A percentile compares a stretch with the other conserved stretches of the same genome.
Conservation (phyloP, 2,888 invertebrate species). For the Tenthredo mesomela region DNA sequence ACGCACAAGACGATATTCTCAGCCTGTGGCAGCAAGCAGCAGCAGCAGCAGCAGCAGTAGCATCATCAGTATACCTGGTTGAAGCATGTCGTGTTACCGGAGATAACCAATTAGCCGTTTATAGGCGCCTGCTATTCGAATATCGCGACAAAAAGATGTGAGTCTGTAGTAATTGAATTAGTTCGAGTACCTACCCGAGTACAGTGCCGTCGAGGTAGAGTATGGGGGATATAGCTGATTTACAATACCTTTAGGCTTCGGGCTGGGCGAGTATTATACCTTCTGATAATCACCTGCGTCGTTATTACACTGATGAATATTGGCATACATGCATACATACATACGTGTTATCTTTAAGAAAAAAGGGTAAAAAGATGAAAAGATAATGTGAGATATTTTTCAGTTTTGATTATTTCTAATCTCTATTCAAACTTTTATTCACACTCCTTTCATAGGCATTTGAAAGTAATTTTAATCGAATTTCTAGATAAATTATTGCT, state of each 20-base stretch:
- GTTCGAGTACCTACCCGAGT: constrained; percentile 26
- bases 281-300: background rate
- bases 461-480: background rate
- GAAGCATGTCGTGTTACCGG: constrained; percentile 40
- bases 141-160: constrained; percentile 22
- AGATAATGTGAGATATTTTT: no score
- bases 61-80: background rate
- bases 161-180: constrained; percentile 39
- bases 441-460: background rate
- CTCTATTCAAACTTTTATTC: no score
- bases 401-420: no score
- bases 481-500: background rate
- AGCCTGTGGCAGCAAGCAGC: background rate
- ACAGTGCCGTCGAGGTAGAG: background rate
- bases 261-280: background rate
- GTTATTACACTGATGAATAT: background rate
- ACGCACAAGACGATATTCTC: background rate
- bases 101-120: constrained; percentile 50
- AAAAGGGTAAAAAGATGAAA: no score
- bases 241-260: constrained; percentile 19
- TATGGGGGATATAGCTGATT: background rate
- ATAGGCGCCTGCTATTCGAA: constrained; percentile 41
- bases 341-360: no score
- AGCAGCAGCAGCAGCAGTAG: background rate
- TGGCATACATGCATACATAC: background rate